Evolutionary conservation across 2,113 vertebrate species (phyloP).

Genomic region (Chionis minor): DNA sequence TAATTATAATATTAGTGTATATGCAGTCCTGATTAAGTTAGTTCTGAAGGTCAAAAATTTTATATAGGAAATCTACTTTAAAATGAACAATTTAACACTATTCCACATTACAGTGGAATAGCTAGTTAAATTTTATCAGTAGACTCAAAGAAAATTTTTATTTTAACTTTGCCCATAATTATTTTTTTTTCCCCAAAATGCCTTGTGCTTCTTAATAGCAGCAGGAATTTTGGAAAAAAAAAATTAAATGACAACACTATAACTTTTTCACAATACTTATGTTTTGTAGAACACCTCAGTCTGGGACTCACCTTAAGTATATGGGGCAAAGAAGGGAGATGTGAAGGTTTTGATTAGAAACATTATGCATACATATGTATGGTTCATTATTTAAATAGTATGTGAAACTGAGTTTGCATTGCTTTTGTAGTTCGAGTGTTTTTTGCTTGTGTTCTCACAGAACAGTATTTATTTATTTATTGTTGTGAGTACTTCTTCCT

Average conservation of each 20-base stretch:
- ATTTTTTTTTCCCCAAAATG: constrained; percentile 14
- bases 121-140: neutral
- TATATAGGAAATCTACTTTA: neutral
- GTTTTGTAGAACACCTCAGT: neutral
- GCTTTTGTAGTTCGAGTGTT: neutral
- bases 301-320: neutral
- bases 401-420: neutral
- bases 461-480: neutral
- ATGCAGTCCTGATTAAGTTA: neutral
- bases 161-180: neutral
- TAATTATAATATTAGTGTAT: neutral
- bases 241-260: neutral
- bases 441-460: neutral
- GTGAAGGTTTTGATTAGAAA: constrained; percentile 5
- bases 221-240: neutral
- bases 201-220: neutral
- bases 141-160: neutral
- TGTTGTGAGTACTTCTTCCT: neutral
- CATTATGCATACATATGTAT: neutral
- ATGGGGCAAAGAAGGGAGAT: neutral
- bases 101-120: neutral
- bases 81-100: neutral
- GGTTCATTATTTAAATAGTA: constrained; percentile 20
- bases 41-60: neutral
- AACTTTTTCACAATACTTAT: neutral